A percentile compares a stretch with the other conserved stretches of the same genome.
Conservation (phyloP, 2,888 invertebrate species). For the Netelia fuscicornis region DNA sequence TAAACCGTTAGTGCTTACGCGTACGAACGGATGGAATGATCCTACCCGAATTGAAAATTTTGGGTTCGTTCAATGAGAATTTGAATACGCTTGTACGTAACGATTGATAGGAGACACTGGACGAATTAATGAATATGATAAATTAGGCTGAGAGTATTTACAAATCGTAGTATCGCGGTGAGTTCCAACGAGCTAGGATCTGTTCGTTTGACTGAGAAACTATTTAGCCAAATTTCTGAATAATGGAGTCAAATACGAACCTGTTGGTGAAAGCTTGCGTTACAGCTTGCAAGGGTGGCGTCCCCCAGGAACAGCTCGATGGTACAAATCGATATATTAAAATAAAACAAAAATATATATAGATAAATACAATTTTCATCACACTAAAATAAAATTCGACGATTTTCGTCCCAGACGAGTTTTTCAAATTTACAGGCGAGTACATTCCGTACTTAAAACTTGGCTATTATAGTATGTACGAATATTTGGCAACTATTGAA, state of each 20-base stretch:
- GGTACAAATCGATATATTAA: slow-evolving; percentile 53
- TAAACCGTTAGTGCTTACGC: slow-evolving; percentile 7
- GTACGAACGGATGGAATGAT: background rate
- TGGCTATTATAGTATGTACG: slow-evolving; percentile 66
- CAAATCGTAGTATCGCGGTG: slow-evolving; percentile 10
- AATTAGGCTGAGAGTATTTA: background rate
- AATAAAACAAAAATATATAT: background rate
- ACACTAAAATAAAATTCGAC: background rate
- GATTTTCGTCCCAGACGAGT: slow-evolving; percentile 53
- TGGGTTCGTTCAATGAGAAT: background rate
- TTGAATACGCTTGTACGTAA: background rate
- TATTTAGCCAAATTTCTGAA: background rate
- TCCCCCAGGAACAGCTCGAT: slow-evolving; percentile 65
- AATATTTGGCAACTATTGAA: slow-evolving; percentile 61
- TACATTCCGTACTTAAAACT: slow-evolving; percentile 68
- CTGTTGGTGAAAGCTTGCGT: slow-evolving; percentile 61
- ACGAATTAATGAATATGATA: slow-evolving; percentile 8
- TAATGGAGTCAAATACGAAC: slow-evolving; percentile 48
- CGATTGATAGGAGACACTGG: background rate
- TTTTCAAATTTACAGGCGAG: slow-evolving; percentile 62
- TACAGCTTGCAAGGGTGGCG: slow-evolving; percentile 68
- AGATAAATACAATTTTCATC: background rate
- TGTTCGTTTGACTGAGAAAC: background rate
- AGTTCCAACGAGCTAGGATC: slow-evolving; percentile 19
- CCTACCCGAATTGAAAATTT: background rate